Conservation (phyloP, 2,888 invertebrate species). For the Slavum lentiscoides region DNA sequence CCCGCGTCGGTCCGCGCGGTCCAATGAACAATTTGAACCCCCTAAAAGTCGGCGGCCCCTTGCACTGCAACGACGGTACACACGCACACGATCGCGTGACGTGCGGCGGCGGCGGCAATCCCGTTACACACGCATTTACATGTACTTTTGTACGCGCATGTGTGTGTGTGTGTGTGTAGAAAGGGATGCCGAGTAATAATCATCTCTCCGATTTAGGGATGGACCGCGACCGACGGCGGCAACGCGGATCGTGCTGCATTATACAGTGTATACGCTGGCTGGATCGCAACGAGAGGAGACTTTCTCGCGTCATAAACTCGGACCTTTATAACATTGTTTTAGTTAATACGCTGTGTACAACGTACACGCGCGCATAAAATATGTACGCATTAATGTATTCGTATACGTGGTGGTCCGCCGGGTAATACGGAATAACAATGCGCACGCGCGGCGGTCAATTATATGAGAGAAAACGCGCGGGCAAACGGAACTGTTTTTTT, state of each 20-base stretch:
- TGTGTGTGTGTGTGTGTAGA: neutral
- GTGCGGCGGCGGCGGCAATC: neutral
- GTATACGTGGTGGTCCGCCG: too few relatives aligned
- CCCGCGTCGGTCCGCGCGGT: slow-evolving; percentile 50
- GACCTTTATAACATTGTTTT: too few relatives aligned
- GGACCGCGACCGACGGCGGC: slow-evolving; percentile 9
- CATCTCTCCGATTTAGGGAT: slow-evolving; percentile 33
- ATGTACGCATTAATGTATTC: too few relatives aligned
- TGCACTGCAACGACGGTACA: neutral
- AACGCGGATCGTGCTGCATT: neutral
- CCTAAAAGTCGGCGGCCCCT: slow-evolving; percentile 45
- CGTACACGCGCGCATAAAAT: too few relatives aligned
- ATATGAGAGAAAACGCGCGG: too few relatives aligned
- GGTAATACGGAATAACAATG: too few relatives aligned
- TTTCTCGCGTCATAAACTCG: too few relatives aligned
- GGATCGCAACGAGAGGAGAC: too few relatives aligned
- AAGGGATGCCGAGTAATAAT: slow-evolving; percentile 46
- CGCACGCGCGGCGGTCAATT: too few relatives aligned
- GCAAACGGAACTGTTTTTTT: too few relatives aligned
- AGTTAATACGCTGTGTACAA: too few relatives aligned
- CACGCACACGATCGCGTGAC: slow-evolving; percentile 12
- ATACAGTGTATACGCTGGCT: too few relatives aligned
- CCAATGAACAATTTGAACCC: slow-evolving; percentile 53
- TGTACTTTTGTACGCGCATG: slow-evolving; percentile 8
- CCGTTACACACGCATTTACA: neutral